phyloP scores from a whole-genome alignment of 1,140 invertebrate genomes.

The Callitettix versicolor region DNA sequence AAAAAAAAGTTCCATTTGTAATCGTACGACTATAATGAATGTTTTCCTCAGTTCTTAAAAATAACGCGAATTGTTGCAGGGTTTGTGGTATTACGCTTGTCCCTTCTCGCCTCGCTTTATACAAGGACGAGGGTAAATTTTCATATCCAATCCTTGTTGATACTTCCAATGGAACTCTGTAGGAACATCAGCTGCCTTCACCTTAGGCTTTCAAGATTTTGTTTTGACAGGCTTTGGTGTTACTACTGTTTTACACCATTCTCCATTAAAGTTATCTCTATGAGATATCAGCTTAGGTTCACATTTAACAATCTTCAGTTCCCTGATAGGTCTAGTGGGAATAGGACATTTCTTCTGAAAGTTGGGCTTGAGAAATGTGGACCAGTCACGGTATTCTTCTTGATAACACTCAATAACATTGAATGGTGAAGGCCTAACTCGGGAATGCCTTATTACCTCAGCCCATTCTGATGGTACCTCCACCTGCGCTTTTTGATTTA shows the following conservation, averaged over 20 bases:
- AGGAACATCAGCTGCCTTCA: too few relatives aligned
- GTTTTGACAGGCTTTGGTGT: slow-evolving; percentile 3
- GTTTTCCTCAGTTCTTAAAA: too few relatives aligned
- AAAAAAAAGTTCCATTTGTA: too few relatives aligned
- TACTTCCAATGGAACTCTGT: too few relatives aligned
- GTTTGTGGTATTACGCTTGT: too few relatives aligned
- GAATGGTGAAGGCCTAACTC: slow-evolving; percentile 9
- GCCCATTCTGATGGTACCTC: slow-evolving; percentile 9
- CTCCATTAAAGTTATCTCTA: slow-evolving; percentile 9
- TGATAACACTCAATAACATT: slow-evolving; percentile 8
- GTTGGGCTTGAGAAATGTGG: slow-evolving; percentile 9
- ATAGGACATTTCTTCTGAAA: slow-evolving; percentile 16
- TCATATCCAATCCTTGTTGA: too few relatives aligned
- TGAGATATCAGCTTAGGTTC: slow-evolving; percentile 13
- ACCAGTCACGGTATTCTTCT: slow-evolving; percentile 13
- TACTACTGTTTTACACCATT: neutral
- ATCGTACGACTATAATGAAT: too few relatives aligned
- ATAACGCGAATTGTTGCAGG: too few relatives aligned
- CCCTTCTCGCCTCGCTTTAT: too few relatives aligned
- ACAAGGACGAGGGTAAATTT: too few relatives aligned
- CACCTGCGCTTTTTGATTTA: slow-evolving; percentile 1
- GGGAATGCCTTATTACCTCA: neutral
- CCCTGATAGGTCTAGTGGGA: slow-evolving; percentile 14
- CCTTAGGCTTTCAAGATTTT: neutral
- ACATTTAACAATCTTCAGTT: slow-evolving; percentile 11